Percentiles rank a stretch among this genome's conserved stretches.
Evolutionary conservation across 35 echinoderm and acorn worm species (phyloP).

Genomic region (Lytechinus variegatus): DNA sequence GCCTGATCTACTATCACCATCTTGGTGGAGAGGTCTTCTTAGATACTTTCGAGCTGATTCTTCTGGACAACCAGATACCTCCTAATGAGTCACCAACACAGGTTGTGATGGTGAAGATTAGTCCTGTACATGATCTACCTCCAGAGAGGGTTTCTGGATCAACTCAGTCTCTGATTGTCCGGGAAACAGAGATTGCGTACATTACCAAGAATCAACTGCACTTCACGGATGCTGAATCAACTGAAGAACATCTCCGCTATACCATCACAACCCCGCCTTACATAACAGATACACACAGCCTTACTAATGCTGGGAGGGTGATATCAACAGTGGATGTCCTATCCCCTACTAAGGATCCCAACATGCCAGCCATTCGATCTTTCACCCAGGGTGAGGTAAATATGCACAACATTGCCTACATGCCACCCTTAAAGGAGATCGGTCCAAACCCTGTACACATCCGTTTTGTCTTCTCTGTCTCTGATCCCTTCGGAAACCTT

Average conservation of each 20-base stretch:
- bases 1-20: constrained; percentile 94
- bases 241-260: constrained; percentile 70
- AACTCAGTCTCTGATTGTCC: constrained; percentile 58
- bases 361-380: constrained; percentile 51
- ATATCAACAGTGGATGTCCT: constrained; percentile 73
- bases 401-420: constrained; percentile 82
- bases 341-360: constrained; percentile 80
- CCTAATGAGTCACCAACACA: constrained; percentile 84
- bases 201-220: constrained; percentile 80
- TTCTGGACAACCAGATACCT: constrained; percentile 83
- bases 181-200: constrained; percentile 80
- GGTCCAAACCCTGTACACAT: constrained; percentile 66
- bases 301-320: constrained; percentile 80
- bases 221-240: constrained; percentile 79
- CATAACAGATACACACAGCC: constrained; percentile 73
- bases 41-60: constrained; percentile 82
- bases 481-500: constrained; percentile 84
- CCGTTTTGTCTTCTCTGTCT: constrained; percentile 86
- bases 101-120: constrained; percentile 68
- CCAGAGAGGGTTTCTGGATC: constrained; percentile 58
- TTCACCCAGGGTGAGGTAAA: constrained; percentile 85
- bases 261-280: constrained; percentile 91
- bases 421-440: constrained; percentile 91
- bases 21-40: constrained; percentile 85
- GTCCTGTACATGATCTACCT: constrained; percentile 80